A percentile compares a stretch with the other conserved stretches of the same genome.
phyloP scores from a whole-genome alignment of 2,113 vertebrate species.

The Sphaerodactylus townsendi region DNA sequence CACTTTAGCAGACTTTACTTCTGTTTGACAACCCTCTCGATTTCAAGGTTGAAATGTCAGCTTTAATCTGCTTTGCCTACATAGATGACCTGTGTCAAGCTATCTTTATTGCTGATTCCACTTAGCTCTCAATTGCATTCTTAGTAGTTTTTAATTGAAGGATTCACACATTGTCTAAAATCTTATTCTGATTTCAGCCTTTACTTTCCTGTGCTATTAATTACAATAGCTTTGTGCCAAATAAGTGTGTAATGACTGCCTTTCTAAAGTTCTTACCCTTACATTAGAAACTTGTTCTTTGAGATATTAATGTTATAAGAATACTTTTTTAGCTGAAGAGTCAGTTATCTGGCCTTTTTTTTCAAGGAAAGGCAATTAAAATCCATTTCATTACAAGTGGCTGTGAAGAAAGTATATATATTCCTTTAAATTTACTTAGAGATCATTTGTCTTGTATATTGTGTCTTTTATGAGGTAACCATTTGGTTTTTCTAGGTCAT shows the following conservation, averaged over 20 bases:
- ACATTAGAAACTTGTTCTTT: constrained; percentile 31
- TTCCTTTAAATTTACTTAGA: too few species aligned
- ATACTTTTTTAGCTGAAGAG: constrained; percentile 22
- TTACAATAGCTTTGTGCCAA: constrained; percentile 41
- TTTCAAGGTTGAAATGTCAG: not conserved
- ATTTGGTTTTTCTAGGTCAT: too few species aligned
- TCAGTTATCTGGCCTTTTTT: constrained; percentile 18
- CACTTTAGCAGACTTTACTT: not conserved
- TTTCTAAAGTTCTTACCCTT: constrained; percentile 52
- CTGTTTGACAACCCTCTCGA: constrained; percentile 11
- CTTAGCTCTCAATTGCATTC: constrained; percentile 30
- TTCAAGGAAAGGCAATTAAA: constrained; percentile 28
- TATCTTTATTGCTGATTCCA: constrained; percentile 26
- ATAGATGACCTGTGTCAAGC: constrained; percentile 36
- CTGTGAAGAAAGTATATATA: too few species aligned
- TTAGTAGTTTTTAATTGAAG: constrained; percentile 46
- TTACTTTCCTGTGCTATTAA: constrained; percentile 48
- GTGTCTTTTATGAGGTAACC: too few species aligned
- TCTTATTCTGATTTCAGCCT: constrained; percentile 53
- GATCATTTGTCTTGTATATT: too few species aligned
- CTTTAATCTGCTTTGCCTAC: constrained; percentile 3
- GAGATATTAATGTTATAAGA: constrained; percentile 30
- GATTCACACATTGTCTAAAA: constrained; percentile 49
- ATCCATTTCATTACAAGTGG: constrained; percentile 28
- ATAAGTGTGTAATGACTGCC: constrained; percentile 31